phyloP scores from a whole-genome alignment of 2,113 vertebrate genomes.

The Amphilophus citrinellus region DNA sequence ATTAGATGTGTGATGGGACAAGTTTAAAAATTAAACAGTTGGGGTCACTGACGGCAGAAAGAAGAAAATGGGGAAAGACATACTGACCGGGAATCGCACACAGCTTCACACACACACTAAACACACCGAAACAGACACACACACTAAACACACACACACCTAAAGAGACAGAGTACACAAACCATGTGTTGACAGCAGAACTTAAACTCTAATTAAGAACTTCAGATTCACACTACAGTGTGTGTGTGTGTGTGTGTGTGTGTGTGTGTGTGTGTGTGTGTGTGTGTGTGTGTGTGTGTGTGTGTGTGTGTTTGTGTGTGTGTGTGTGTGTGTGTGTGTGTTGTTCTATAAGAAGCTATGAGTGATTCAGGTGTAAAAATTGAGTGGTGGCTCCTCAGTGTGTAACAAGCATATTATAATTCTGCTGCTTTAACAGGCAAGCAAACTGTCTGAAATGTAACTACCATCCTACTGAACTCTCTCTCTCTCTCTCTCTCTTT shows the following conservation, averaged over 20 bases:
- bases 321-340: conserved; percentile 1
- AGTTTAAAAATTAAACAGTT: conserved; percentile 51
- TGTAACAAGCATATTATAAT: conserved; percentile 55
- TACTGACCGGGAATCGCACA: conserved; percentile 24
- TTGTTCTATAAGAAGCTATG: conserved; percentile 34
- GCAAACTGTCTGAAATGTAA: conserved; percentile 38
- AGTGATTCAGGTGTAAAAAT: conserved; percentile 6
- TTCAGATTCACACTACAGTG: conserved; percentile 4
- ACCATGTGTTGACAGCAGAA: conserved; percentile 21
- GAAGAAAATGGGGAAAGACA: conserved; percentile 37
- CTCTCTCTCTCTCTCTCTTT: not conserved
- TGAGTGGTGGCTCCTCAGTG: conserved; percentile 5
- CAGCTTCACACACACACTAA: not conserved
- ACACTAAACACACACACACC: conserved; percentile 8
- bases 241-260: too few relatives aligned
- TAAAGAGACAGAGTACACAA: not conserved
- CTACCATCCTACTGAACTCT: not conserved
- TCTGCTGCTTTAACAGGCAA: conserved; percentile 47
- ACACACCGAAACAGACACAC: conserved; percentile 6
- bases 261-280: not conserved
- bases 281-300: not conserved
- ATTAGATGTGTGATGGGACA: conserved; percentile 12
- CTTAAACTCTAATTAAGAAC: conserved; percentile 29
- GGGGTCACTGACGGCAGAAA: conserved; percentile 39
- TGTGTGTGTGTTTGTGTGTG: not conserved